These are phyloP conservation scores for Passer montanus DNA, from an alignment of 2,113 vertebrate species.

Conservation along the genomic window DNA sequence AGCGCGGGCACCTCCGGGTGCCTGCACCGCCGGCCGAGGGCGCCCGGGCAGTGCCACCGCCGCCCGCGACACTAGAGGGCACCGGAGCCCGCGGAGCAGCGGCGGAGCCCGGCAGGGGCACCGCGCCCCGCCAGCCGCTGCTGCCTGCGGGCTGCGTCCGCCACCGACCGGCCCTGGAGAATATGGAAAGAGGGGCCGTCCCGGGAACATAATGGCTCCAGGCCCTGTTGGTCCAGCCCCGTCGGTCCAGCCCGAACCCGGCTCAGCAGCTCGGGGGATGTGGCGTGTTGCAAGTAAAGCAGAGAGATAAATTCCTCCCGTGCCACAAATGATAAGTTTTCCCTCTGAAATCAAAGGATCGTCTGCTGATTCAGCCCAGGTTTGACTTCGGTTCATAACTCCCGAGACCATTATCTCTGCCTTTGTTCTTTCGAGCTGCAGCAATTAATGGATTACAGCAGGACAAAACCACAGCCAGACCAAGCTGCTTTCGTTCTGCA, in stretches of 20 bases:
- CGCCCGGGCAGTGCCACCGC: neutral
- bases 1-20: neutral
- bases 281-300: neutral
- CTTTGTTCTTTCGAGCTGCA: neutral
- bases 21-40: neutral
- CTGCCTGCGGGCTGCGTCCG: fast-evolving
- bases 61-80: conserved; percentile 47
- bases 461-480: neutral
- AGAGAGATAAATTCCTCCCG: neutral
- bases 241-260: neutral
- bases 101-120: neutral
- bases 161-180: fast-evolving
- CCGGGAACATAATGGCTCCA: neutral
- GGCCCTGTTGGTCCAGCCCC: no score
- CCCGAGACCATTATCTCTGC: neutral
- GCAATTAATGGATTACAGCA: neutral
- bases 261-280: neutral
- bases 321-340: neutral
- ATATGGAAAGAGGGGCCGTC: fast-evolving
- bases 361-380: neutral
- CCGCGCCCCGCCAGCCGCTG: neutral
- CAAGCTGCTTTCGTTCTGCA: neutral
- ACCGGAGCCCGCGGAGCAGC: conserved; percentile 41
- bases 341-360: neutral
- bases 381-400: neutral